Evolutionary conservation across 2,113 vertebrate genomes (phyloP), one percentile per base, ranked within the genome.

Genomic region (Ochotona princeps): DNA sequence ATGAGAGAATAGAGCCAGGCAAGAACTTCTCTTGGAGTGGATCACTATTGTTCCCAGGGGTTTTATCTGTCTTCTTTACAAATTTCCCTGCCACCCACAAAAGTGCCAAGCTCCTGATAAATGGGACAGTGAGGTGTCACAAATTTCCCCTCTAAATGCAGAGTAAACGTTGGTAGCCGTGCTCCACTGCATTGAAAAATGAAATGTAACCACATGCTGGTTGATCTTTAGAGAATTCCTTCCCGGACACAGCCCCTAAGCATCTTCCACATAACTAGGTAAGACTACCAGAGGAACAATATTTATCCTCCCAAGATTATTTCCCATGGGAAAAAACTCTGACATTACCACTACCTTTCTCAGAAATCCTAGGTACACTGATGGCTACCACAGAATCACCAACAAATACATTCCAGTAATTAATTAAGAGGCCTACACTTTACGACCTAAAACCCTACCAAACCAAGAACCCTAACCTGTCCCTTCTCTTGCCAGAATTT

Each of bases 31-130:
- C 66, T 8, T 70, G 78, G 85, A 94, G 75, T 79, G 96, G 95
- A 87, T 95, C 89, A 74, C 92, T 94, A 93, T 54, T 90, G 79
- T 93, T 96, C 95, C 96, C 96, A 72, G 66, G 23, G 89, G 94
- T 54, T 96, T 92, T 93, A 94, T 96, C 72, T 96, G 79, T 97
- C 96, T 97, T 95, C 93, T 87, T 95, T 94, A 95, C 88, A 95
- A 90, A 92, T 93, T 93, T 94, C 92, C 84, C 92, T 91, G 83
- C 94, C 89, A 49, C 90, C 96, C 92, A 96, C 95, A 88, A 95
- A 97, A 96, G 92, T 90, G 96, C 96, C 96, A 96, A 94, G 57
- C 70, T 92, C 74, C 93, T 96, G 92, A 95, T 86, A 94, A 96
- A 96, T 82, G 67, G 81, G 96, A 94, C 70, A 91, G 93, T 8